phyloP scores from a whole-genome alignment of 2,113 vertebrate genomes.

The Peromyscus maniculatus region DNA sequence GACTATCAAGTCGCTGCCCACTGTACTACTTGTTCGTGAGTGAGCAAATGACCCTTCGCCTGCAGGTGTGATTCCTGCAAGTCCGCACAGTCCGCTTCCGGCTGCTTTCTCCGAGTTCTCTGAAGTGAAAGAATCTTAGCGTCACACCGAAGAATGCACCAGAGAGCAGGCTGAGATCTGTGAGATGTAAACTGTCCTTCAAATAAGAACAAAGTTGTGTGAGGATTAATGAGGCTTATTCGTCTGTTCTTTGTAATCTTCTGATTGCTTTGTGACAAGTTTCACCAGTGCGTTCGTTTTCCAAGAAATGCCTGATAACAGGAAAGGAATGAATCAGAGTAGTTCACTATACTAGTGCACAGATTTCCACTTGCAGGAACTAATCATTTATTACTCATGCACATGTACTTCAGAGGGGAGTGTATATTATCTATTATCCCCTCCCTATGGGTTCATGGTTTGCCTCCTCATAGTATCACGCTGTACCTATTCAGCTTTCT shows the following conservation, averaged over 20 bases:
- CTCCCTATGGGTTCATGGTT: neutral
- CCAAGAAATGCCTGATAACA: conserved; percentile 25
- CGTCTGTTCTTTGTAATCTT: conserved; percentile 51
- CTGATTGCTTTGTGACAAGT: conserved; percentile 43
- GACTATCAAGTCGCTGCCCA: neutral
- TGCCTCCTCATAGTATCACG: neutral
- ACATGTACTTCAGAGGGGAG: neutral
- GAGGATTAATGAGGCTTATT: conserved; percentile 49
- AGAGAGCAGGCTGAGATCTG: neutral
- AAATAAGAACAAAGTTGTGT: conserved; percentile 33
- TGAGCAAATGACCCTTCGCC: neutral
- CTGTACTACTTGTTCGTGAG: neutral
- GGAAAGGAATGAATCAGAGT: conserved; percentile 62
- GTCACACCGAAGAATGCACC: neutral
- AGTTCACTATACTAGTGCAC: conserved; percentile 39
- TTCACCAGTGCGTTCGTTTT: conserved; percentile 45
- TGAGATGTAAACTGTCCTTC: conserved; percentile 44
- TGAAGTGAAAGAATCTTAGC: neutral
- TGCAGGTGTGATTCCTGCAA: neutral
- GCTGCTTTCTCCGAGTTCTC: neutral
- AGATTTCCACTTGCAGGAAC: conserved; percentile 44
- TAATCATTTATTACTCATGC: neutral
- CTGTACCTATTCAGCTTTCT: neutral
- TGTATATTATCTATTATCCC: neutral
- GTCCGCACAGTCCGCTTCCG: neutral